phyloP scores from a whole-genome alignment of 64 coral and sea anemone genomes.

The Montipora sp. region DNA sequence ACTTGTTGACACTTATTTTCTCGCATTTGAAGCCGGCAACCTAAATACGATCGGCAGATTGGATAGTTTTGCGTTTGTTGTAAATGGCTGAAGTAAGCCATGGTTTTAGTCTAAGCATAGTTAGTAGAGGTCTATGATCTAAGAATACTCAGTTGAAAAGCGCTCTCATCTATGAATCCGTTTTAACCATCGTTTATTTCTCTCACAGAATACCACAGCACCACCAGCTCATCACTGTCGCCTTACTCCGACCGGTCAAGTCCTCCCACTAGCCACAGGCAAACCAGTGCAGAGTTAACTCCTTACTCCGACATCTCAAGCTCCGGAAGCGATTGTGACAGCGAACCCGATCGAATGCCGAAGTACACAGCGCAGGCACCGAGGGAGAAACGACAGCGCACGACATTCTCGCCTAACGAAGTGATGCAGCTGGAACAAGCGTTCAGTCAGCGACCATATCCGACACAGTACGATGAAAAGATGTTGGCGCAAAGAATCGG shows the following conservation, averaged over 20 bases:
- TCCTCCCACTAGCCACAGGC: not conserved
- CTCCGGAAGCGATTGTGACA: not conserved
- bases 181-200: not conserved
- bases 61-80: not conserved
- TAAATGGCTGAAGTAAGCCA: not conserved
- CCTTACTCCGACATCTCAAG: slow-evolving; percentile 7
- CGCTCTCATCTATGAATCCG: too few relatives aligned
- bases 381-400: slow-evolving; percentile 5
- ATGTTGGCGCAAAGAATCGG: not conserved
- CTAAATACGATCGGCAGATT: too few relatives aligned
- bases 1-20: too few relatives aligned
- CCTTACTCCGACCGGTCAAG: not conserved
- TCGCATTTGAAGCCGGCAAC: too few relatives aligned
- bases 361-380: not conserved
- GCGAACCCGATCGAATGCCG: slow-evolving; percentile 4
- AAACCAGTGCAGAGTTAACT: not conserved
- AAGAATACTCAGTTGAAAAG: too few relatives aligned
- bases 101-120: not conserved
- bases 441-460: not conserved
- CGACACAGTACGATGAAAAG: not conserved
- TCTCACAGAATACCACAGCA: slow-evolving; percentile 1
- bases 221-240: not conserved
- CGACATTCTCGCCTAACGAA: not conserved
- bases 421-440: not conserved
- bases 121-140: too few relatives aligned